Conservation (phyloP, 2,888 invertebrate species). For the Stenodera caucasica region DNA sequence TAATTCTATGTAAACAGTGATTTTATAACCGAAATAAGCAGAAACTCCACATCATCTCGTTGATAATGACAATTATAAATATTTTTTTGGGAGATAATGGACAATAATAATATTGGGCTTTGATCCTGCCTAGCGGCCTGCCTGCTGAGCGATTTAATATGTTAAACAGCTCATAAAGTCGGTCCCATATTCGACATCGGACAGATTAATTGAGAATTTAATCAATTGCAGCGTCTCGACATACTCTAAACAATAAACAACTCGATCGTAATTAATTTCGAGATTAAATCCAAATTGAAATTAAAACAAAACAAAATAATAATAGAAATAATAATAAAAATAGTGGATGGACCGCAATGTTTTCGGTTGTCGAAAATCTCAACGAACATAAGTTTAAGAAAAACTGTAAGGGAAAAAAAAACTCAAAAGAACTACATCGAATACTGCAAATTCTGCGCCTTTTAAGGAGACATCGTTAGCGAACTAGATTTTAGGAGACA, state of each 20-base stretch:
- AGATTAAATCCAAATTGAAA: too few relatives aligned
- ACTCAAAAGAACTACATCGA: constrained; percentile 12
- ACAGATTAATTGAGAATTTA: too few relatives aligned
- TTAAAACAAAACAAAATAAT: too few relatives aligned
- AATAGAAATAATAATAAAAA: too few relatives aligned
- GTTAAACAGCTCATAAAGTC: constrained; percentile 44
- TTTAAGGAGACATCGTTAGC: constrained; percentile 37
- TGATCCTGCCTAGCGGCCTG: too few relatives aligned
- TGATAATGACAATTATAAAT: background rate
- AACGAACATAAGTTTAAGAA: background rate
- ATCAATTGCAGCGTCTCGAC: too few relatives aligned
- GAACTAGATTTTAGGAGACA: constrained; percentile 33
- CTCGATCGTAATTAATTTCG: too few relatives aligned
- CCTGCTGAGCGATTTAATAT: constrained; percentile 40
- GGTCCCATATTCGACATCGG: too few relatives aligned
- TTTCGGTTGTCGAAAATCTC: background rate
- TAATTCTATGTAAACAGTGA: constrained; percentile 54
- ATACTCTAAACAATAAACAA: too few relatives aligned
- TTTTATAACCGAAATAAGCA: constrained; percentile 43
- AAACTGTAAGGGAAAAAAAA: background rate
- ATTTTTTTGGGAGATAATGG: too few relatives aligned
- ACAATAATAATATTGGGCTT: too few relatives aligned
- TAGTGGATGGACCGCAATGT: too few relatives aligned
- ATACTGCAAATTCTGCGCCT: constrained; percentile 27
- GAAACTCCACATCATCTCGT: background rate